A percentile compares a stretch with the other conserved stretches of the same genome.
Conservation (phyloP, 2,113 vertebrate genomes). For the Sprattus sprattus region DNA sequence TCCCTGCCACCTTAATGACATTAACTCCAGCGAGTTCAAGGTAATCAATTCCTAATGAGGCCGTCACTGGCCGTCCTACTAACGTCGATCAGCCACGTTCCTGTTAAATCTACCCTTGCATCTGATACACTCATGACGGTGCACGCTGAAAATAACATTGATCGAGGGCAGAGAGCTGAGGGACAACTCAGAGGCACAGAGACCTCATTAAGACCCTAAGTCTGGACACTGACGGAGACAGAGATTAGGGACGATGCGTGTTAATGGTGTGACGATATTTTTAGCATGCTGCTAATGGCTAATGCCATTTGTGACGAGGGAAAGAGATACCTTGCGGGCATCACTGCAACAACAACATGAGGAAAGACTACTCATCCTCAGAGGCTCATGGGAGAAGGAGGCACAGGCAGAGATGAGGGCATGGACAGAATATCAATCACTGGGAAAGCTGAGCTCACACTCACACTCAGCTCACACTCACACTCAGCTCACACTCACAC, state of each 20-base stretch:
- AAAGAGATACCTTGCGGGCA: slow-evolving; percentile 9
- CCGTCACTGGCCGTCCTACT: neutral
- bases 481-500: too few species aligned
- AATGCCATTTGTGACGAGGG: slow-evolving; percentile 33
- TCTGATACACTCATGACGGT: neutral
- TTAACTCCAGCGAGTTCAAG: slow-evolving; percentile 51
- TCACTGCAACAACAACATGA: neutral
- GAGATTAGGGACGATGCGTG: slow-evolving; percentile 37
- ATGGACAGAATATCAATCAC: neutral
- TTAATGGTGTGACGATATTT: slow-evolving; percentile 45
- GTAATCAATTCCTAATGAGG: slow-evolving; percentile 63
- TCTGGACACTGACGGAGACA: neutral
- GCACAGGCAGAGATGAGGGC: too few species aligned
- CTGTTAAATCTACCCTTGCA: neutral
- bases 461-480: too few species aligned
- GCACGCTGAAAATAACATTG: neutral
- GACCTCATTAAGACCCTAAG: neutral
- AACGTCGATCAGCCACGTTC: neutral
- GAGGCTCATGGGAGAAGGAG: too few species aligned
- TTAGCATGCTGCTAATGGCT: slow-evolving; percentile 36
- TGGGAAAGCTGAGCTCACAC: neutral
- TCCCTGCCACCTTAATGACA: slow-evolving; percentile 43
- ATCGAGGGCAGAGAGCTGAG: neutral
- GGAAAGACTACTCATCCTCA: neutral
- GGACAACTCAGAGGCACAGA: slow-evolving; percentile 23